Evolutionary conservation across 2,113 vertebrate genomes (phyloP), one percentile per base, ranked within the genome.

Genomic region (Cebidichthys violaceus): DNA sequence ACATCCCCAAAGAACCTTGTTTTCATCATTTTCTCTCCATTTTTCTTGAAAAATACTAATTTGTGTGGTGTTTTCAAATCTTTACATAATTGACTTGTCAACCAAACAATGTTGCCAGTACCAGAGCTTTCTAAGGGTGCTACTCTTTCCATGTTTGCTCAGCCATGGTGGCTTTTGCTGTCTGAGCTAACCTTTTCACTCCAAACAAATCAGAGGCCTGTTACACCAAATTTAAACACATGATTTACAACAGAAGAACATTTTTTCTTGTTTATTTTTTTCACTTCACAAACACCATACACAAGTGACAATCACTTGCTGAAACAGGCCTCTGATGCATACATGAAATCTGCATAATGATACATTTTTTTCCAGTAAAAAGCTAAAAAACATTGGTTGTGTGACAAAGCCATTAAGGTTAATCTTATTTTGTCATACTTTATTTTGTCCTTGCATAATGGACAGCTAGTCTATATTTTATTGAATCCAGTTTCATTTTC

Each of bases 21-120:
- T 84, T 82, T 66, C 33, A 69, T 84, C 71, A 68, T 29, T 29
- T 70, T 22, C 11, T 70, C 71, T 80, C 41, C 4, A 35, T 43
- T 66, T 75, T 29, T 74, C 15, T 6, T 29, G 14, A 18, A 39
- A 77, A 77, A 54, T 3, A 2, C 4, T 66, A 24, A 37, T 66
- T 79, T 59, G 11, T 66, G 66, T 50, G 52, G 6, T 22, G 22
- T 78, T 84, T 67, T 35, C 3, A 59, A 20, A 20, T 55, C 1
- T 8, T 39, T 9, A 47, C 31, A 67, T 6, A 52, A 77, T 69
- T 45, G 77, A 62, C 18, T 27, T 80, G 60, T 62, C 57, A 31
- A 2, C 54, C 20, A 78, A 81, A 78, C 54, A 29, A 61, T 35
- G 41, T 35, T 2, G 5, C n/a, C 45, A 27, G 24, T 4, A 4